phyloP scores from a whole-genome alignment of 2,113 vertebrate genomes.

The Plecturocebus donacophilus region DNA sequence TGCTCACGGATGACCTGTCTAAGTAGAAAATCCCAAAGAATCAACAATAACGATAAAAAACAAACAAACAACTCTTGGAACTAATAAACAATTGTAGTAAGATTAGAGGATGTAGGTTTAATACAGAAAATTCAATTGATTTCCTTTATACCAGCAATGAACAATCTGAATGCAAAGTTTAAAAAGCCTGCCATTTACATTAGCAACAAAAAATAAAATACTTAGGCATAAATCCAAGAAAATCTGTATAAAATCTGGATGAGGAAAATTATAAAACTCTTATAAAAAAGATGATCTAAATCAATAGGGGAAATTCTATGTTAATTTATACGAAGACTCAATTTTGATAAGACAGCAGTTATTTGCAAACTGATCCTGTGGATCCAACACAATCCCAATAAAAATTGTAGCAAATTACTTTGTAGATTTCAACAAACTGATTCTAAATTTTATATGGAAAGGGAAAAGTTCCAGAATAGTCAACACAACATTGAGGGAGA shows the following conservation, averaged over 20 bases:
- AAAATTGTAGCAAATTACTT: not conserved
- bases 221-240: not conserved
- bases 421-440: not conserved
- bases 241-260: not conserved
- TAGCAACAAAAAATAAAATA: not conserved
- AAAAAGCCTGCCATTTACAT: not conserved
- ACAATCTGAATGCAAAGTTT: not conserved
- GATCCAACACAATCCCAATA: not conserved
- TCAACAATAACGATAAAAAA: not conserved
- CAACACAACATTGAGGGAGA: not conserved
- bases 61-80: not conserved
- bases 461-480: not conserved
- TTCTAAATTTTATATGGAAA: not conserved
- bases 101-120: not conserved
- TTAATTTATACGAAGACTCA: not conserved
- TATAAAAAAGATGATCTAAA: not conserved
- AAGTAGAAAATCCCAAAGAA: not conserved
- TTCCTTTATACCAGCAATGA: not conserved
- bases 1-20: not conserved
- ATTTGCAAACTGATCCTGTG: not conserved
- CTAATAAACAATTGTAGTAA: not conserved
- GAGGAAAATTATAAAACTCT: not conserved
- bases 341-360: not conserved
- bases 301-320: not conserved
- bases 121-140: not conserved